phyloP scores from a whole-genome alignment of 2,888 invertebrate genomes.

The Omphaloscelis lunosa region DNA sequence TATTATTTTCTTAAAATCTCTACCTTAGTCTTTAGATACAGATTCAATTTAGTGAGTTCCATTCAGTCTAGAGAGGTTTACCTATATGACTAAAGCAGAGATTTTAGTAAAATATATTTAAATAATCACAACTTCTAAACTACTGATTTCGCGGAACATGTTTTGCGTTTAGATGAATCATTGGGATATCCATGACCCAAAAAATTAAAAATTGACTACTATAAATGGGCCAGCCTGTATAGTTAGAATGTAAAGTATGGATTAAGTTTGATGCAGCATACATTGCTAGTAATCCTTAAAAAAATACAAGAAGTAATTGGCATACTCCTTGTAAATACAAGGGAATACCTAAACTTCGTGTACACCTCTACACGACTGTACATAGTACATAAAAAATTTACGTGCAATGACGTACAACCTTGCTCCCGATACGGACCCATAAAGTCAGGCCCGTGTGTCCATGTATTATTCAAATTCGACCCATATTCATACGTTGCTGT shows the following conservation, averaged over 20 bases:
- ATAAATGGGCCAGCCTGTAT: no score
- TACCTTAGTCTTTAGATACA: no score
- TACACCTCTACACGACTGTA: conserved; percentile 22
- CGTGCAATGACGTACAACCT: conserved; percentile 52
- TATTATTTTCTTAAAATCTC: no score
- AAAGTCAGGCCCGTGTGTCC: conserved; percentile 55
- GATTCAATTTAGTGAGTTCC: no score
- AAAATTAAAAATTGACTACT: no score
- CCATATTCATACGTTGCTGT: conserved; percentile 54
- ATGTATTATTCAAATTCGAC: conserved; percentile 69
- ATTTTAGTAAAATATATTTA: no score
- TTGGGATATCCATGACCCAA: no score
- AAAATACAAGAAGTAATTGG: neutral
- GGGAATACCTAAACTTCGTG: conserved; percentile 23
- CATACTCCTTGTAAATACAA: conserved; percentile 14
- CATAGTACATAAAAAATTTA: conserved; percentile 53
- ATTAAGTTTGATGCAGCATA: neutral
- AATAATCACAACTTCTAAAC: no score
- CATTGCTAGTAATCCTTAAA: neutral
- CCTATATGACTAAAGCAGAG: no score
- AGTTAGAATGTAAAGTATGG: neutral
- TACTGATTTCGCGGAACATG: no score
- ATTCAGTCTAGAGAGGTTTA: no score
- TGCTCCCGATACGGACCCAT: conserved; percentile 52
- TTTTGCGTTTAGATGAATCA: no score